Conservation (phyloP, 2,113 vertebrate genomes). For the Alethe diademata region DNA sequence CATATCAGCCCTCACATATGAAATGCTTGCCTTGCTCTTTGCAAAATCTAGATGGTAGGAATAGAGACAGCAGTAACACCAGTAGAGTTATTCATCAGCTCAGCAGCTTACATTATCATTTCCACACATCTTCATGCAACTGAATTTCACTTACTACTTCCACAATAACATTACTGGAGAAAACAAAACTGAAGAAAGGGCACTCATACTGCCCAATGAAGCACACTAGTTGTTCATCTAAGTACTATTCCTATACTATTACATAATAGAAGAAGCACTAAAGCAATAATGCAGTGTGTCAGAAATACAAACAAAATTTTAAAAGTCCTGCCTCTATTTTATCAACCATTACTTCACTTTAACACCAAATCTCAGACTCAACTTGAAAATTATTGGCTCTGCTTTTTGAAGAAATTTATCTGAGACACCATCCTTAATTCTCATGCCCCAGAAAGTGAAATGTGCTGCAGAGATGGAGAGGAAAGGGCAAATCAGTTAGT, state of each 20-base stretch:
- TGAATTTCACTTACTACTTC: neutral
- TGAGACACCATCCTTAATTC: neutral
- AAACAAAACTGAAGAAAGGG: neutral
- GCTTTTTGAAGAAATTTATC: neutral
- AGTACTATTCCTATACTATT: neutral
- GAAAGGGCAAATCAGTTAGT: neutral
- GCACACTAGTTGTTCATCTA: neutral
- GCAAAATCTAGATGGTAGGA: neutral
- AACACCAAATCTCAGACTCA: neutral
- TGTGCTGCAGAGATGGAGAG: neutral
- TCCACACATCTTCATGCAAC: neutral
- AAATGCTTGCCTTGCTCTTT: neutral
- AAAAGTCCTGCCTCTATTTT: neutral
- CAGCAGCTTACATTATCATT: neutral
- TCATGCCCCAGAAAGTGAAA: neutral
- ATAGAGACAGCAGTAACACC: neutral
- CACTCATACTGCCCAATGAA: neutral
- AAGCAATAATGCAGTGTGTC: neutral
- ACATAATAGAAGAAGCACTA: neutral
- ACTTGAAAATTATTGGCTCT: neutral
- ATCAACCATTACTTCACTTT: neutral
- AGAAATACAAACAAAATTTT: neutral
- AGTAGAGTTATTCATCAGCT: neutral
- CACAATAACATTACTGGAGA: neutral
- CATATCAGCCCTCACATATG: neutral